These are phyloP conservation scores for Pandemis heparana DNA, from an alignment of 2,888 invertebrate species.

Conservation along the genomic window DNA sequence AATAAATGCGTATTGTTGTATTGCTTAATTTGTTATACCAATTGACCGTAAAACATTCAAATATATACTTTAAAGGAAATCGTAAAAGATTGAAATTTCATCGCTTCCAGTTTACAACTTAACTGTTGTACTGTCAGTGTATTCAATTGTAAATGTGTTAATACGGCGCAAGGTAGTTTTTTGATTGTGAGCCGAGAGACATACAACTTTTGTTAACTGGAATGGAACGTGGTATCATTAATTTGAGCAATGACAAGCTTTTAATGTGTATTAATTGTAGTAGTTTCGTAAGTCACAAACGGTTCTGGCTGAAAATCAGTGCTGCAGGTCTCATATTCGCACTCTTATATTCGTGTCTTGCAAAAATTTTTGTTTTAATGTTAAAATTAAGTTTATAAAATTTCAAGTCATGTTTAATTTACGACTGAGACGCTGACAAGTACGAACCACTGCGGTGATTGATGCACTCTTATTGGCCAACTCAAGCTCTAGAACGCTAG, in stretches of 20 bases:
- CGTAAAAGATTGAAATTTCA: not conserved
- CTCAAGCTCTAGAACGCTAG: too few species aligned
- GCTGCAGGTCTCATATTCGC: too few species aligned
- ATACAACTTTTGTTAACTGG: not conserved
- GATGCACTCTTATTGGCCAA: too few species aligned
- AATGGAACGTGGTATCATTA: constrained; percentile 9
- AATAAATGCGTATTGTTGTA: constrained; percentile 35
- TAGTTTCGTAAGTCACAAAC: too few species aligned
- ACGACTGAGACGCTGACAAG: too few species aligned
- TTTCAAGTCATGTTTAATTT: too few species aligned
- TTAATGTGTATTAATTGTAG: constrained; percentile 29
- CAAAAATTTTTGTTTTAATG: too few species aligned
- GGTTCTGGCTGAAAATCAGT: too few species aligned
- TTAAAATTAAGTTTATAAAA: too few species aligned
- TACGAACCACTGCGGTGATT: too few species aligned
- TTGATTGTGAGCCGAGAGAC: not conserved
- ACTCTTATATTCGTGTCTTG: too few species aligned
- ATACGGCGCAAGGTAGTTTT: not conserved
- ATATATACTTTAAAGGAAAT: not conserved
- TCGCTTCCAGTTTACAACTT: not conserved
- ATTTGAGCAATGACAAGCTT: constrained; percentile 30
- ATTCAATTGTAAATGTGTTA: not conserved
- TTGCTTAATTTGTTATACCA: constrained; percentile 37
- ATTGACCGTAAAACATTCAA: not conserved
- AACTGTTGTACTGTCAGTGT: not conserved